Percentiles rank a stretch among this genome's conserved stretches.
Conservation (phyloP, 2,888 invertebrate genomes). For the Falcaria lacertinaria region DNA sequence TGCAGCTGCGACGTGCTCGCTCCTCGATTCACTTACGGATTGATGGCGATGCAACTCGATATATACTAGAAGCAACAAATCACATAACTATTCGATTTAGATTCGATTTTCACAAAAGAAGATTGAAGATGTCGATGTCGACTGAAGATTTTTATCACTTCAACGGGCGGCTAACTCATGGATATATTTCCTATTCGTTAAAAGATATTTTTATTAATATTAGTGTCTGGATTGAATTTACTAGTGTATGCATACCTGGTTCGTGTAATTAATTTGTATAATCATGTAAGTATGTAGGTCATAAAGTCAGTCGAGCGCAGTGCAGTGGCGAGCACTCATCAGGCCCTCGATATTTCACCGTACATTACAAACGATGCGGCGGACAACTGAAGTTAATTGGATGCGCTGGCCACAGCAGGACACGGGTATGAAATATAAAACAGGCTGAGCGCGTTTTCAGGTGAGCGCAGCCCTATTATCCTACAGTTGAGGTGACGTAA, state of each 20-base stretch:
- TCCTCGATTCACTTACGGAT: constrained; percentile 61
- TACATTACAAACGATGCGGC: constrained; percentile 59
- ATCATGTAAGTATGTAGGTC: constrained; percentile 31
- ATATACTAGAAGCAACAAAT: constrained; percentile 43
- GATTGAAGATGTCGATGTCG: constrained; percentile 25
- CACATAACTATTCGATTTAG: constrained; percentile 30
- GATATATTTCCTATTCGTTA: no score
- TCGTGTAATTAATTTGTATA: constrained; percentile 8
- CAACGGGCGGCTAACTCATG: no score
- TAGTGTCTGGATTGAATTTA: not conserved
- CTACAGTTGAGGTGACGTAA: constrained; percentile 35
- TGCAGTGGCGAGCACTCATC: constrained; percentile 40
- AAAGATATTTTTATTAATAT: constrained; percentile 2
- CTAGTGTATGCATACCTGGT: not conserved
- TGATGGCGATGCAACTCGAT: constrained; percentile 62
- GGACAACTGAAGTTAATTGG: constrained; percentile 71
- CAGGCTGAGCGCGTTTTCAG: constrained; percentile 32
- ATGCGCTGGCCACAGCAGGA: constrained; percentile 53
- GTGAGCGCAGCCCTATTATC: constrained; percentile 39
- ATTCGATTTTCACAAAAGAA: constrained; percentile 26
- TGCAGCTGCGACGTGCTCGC: constrained; percentile 53
- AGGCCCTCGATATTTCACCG: constrained; percentile 64
- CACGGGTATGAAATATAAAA: constrained; percentile 64
- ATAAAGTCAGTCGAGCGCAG: constrained; percentile 40
- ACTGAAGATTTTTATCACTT: no score